Conservation (phyloP, 2,888 invertebrate species). For the Agriopis aurantiaria region DNA sequence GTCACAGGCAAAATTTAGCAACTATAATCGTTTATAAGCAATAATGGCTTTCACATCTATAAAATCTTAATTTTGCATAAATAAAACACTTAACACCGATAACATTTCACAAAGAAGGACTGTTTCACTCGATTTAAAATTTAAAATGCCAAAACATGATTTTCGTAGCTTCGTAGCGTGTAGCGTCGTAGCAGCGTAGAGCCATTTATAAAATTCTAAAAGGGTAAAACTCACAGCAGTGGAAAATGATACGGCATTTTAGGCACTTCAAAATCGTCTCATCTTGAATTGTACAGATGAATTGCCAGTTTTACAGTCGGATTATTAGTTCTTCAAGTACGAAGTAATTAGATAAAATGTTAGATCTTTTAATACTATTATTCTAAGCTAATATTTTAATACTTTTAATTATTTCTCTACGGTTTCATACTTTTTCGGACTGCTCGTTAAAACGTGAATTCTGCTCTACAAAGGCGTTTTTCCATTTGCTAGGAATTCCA, state of each 20-base stretch:
- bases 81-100: too few relatives aligned
- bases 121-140: too few relatives aligned
- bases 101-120: too few relatives aligned
- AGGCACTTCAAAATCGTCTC: neutral
- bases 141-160: neutral
- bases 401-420: neutral
- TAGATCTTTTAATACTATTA: too few relatives aligned
- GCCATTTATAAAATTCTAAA: conserved; percentile 7
- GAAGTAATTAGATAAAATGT: neutral
- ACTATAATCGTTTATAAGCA: too few relatives aligned
- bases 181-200: conserved; percentile 11
- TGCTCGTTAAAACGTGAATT: conserved; percentile 1
- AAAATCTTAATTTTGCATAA: too few relatives aligned
- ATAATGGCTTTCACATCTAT: too few relatives aligned
- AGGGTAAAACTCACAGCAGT: conserved; percentile 3
- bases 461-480: neutral
- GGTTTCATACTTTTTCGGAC: neutral
- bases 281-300: neutral
- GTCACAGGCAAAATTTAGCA: too few relatives aligned
- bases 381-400: neutral
- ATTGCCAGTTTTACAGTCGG: neutral
- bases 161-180: conserved; percentile 17
- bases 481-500: conserved; percentile 11
- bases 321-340: neutral
- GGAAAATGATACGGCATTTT: conserved; percentile 12